Percentiles rank a stretch among this genome's conserved stretches.
Evolutionary conservation across 1,140 invertebrate species (phyloP).

Genomic region (Argopecten irradians): DNA sequence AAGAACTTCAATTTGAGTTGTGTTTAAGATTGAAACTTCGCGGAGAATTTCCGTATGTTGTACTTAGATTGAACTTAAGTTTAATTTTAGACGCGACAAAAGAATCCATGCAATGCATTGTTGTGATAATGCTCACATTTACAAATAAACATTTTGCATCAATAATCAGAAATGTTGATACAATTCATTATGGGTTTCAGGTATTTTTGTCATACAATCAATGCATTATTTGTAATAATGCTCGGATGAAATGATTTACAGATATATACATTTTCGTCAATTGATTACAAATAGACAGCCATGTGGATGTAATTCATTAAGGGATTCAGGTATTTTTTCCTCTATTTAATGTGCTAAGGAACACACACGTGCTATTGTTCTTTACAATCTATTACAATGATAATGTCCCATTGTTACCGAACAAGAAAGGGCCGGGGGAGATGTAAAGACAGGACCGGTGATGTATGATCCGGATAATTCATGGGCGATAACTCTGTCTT

Average conservation of each 20-base stretch:
- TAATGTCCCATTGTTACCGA: not conserved
- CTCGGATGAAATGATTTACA: too few relatives aligned
- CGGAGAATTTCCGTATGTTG: too few relatives aligned
- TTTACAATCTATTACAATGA: not conserved
- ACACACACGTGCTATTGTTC: not conserved
- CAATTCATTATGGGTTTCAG: too few relatives aligned
- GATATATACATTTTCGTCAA: too few relatives aligned
- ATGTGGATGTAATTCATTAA: not conserved
- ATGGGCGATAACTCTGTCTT: not conserved
- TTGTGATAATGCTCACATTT: not conserved
- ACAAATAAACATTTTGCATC: too few relatives aligned
- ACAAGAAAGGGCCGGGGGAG: not conserved
- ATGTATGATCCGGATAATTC: not conserved
- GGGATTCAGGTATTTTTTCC: not conserved
- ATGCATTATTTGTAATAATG: too few relatives aligned
- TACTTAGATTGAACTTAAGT: not conserved
- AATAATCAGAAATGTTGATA: too few relatives aligned
- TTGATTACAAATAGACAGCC: not conserved
- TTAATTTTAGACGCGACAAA: not conserved
- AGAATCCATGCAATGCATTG: not conserved
- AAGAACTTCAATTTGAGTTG: too few relatives aligned
- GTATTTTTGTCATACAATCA: too few relatives aligned
- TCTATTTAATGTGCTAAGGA: not conserved
- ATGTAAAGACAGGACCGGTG: not conserved
- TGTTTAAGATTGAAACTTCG: too few relatives aligned